These are phyloP conservation scores for Teleopsis dalmanni DNA, from an alignment of 1,140 invertebrate genomes.

Conservation along the genomic window DNA sequence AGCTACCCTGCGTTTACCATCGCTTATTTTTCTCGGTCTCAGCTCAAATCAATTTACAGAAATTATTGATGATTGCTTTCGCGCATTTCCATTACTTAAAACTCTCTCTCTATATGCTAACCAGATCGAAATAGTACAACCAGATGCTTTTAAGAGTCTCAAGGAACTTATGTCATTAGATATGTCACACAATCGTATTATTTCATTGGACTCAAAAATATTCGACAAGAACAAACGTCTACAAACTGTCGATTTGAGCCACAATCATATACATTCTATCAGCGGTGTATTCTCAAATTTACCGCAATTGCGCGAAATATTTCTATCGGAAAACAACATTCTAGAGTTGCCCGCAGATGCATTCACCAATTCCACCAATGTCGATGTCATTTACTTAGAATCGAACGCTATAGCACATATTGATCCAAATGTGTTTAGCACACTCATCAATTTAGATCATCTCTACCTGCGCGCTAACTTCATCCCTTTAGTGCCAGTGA, in stretches of 20 bases:
- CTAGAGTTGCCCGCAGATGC: slow-evolving; percentile 72
- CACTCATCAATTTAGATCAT: slow-evolving; percentile 67
- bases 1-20: slow-evolving; percentile 53
- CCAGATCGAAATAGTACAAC: slow-evolving; percentile 67
- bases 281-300: slow-evolving; percentile 72
- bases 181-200: slow-evolving; percentile 80
- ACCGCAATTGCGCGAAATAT: slow-evolving; percentile 68
- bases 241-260: slow-evolving; percentile 74
- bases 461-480: slow-evolving; percentile 82
- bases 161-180: slow-evolving; percentile 73
- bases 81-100: slow-evolving; percentile 66
- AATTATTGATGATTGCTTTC: slow-evolving; percentile 67
- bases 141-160: slow-evolving; percentile 65
- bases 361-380: slow-evolving; percentile 65
- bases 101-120: slow-evolving; percentile 79
- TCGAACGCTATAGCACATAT: slow-evolving; percentile 76
- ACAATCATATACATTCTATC: slow-evolving; percentile 82
- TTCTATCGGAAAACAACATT: slow-evolving; percentile 86
- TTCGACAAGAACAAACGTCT: slow-evolving; percentile 69
- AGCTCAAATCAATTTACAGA: slow-evolving; percentile 77
- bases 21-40: slow-evolving; percentile 70
- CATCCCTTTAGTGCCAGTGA: slow-evolving; percentile 63
- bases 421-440: slow-evolving; percentile 63
- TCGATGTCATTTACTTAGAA: slow-evolving; percentile 78
- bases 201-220: slow-evolving; percentile 59